Base-by-base conservation (phyloP, 2,113 vertebrate genomes). In the Heterotilapia buettikoferi region DNA sequence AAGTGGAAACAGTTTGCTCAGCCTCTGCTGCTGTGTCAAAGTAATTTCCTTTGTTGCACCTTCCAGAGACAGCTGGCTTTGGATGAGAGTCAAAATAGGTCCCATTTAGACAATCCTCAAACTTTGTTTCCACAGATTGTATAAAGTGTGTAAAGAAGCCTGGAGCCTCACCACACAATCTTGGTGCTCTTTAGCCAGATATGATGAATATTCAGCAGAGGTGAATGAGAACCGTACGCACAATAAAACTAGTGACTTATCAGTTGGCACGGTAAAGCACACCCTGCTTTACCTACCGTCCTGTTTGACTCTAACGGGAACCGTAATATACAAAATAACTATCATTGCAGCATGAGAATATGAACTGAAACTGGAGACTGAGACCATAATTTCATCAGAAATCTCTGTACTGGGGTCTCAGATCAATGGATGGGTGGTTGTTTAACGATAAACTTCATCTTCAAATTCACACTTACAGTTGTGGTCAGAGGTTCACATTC, bases 141-240 rank as follows among this genome's bases (percentile, higher is more conserved):
- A 71, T 43, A 43, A 43, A 71, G n/a, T 71, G 3, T 6, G 63
- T 68, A 14, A 43, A 71, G n/a, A 71, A 24, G 36, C n/a, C n/a
- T 71, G 36, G n/a, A 43, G 12, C 36, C 43, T 43, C 12, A 43
- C 36, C 36, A 43, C 66, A 71, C 38, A 24, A 6, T 45, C 13
- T 26, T 43, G 33, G 38, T 26, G 38, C 38, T 45, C 8, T 71
- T 18, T 24, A 18, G 40, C 40, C 4, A 73, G 14, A 18, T 9
- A 2, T 18, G 0, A 73, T 47, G 40, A 73, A 1, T 45, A 29
- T 2, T 76, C 8, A 47, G 47, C 14, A 47, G 40, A 73, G 10
- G 13, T 45, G 21, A 73, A 16, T 45, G 40, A 26, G 21, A 45
- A 73, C 68, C 4, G 2, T 16, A 47, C 0, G 40, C 40, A 76